These are phyloP conservation scores for Verasper variegatus DNA, from an alignment of 2,113 vertebrate genomes.

Conservation along the genomic window DNA sequence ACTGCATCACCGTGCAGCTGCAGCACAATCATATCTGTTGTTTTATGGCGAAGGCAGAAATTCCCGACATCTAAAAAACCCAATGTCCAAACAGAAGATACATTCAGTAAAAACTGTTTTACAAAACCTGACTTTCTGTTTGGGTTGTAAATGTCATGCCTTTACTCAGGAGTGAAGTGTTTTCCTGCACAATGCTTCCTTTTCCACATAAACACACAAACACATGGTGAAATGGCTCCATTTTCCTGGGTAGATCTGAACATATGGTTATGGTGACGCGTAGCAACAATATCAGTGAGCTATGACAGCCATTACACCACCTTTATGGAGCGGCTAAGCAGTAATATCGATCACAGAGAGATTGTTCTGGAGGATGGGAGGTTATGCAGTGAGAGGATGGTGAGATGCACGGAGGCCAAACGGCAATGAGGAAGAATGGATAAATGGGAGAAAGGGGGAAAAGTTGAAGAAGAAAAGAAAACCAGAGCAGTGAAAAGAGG, in stretches of 20 bases:
- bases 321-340: constrained; percentile 36
- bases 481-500: constrained; percentile 24
- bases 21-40: background rate
- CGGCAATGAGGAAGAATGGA: background rate
- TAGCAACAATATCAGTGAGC: constrained; percentile 42
- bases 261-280: constrained; percentile 36
- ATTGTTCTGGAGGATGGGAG: background rate
- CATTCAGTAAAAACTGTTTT: background rate
- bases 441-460: constrained; percentile 1
- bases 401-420: constrained; percentile 10
- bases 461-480: constrained; percentile 5
- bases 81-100: background rate
- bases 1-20: too few relatives aligned
- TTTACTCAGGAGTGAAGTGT: background rate
- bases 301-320: constrained; percentile 43
- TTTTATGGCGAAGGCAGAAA: background rate
- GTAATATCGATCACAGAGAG: constrained; percentile 29
- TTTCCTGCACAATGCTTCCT: background rate
- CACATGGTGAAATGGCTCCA: constrained; percentile 1
- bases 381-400: background rate
- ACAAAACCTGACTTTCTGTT: background rate
- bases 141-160: background rate
- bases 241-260: constrained; percentile 19
- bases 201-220: constrained; percentile 16
- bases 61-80: background rate